A percentile compares a stretch with the other conserved stretches of the same genome.
These are phyloP conservation scores for Darevskia mixta DNA, from an alignment of 2,797 vertebrate genomes.

Conservation along the genomic window DNA sequence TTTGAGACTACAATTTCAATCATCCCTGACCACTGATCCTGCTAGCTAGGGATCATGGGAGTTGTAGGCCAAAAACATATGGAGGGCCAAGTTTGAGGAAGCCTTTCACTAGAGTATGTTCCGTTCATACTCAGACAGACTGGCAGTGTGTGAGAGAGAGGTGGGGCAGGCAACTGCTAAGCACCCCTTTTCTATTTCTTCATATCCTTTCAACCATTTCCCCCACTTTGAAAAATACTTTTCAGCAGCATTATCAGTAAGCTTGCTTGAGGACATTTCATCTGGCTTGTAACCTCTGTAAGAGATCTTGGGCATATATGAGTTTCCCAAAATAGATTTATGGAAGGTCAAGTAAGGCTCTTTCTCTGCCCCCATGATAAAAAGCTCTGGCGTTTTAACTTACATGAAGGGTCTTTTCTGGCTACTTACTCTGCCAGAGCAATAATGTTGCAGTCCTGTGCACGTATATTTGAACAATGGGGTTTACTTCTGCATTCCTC, in stretches of 20 bases:
- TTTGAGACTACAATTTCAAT: too few species aligned
- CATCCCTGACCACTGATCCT: too few species aligned
- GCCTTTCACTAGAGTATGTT: too few species aligned
- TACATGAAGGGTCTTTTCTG: neutral
- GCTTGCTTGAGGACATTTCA: slow-evolving; percentile 25
- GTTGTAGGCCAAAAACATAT: too few species aligned
- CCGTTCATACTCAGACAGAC: neutral
- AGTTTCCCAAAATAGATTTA: slow-evolving; percentile 62
- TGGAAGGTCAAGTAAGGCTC: slow-evolving; percentile 61
- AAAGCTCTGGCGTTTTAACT: slow-evolving; percentile 44
- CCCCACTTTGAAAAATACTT: neutral
- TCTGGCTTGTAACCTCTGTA: slow-evolving; percentile 37
- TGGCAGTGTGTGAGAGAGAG: neutral
- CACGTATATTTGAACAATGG: neutral
- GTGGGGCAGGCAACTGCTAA: neutral
- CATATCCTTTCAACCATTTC: neutral
- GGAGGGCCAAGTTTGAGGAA: too few species aligned
- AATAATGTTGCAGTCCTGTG: neutral
- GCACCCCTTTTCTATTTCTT: neutral
- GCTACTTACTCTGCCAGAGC: neutral
- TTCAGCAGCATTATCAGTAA: slow-evolving; percentile 2
- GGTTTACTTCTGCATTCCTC: neutral
- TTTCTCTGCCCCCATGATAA: slow-evolving; percentile 11
- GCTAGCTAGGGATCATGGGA: too few species aligned
- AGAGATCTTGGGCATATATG: slow-evolving; percentile 50